Evolutionary conservation across 2,888 invertebrate genomes (phyloP).

Genomic region (Bellardia bayeri): DNA sequence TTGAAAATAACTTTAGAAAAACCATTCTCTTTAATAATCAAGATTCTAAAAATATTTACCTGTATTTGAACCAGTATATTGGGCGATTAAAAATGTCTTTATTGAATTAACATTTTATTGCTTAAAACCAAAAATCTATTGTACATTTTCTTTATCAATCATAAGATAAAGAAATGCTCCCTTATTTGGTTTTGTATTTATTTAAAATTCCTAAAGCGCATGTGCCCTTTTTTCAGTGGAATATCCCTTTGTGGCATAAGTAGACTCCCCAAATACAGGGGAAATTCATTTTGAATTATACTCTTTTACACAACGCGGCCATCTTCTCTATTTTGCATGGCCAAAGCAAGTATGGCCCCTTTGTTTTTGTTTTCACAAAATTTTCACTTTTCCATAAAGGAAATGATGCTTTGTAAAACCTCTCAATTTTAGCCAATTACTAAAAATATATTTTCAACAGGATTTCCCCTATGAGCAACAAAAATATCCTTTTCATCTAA

Average conservation of each 20-base stretch:
- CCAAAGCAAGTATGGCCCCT: slow-evolving; percentile 77
- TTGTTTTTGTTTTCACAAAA: slow-evolving; percentile 60
- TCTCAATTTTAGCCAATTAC: slow-evolving; percentile 64
- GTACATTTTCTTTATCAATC: slow-evolving; percentile 13
- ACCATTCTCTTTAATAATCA: slow-evolving; percentile 57
- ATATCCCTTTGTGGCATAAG: slow-evolving; percentile 62
- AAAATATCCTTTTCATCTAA: slow-evolving; percentile 73
- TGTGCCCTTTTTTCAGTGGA: slow-evolving; percentile 67
- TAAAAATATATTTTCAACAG: slow-evolving; percentile 66
- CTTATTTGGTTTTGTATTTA: slow-evolving; percentile 60
- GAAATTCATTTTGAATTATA: slow-evolving; percentile 50
- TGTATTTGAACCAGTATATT: slow-evolving; percentile 38
- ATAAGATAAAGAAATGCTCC: slow-evolving; percentile 34
- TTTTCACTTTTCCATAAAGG: slow-evolving; percentile 29
- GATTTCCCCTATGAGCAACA: slow-evolving; percentile 68
- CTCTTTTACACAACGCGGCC: slow-evolving; percentile 50
- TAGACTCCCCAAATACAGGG: slow-evolving; percentile 72
- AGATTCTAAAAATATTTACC: slow-evolving; percentile 32
- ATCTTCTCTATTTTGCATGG: slow-evolving; percentile 63
- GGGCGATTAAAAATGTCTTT: not conserved
- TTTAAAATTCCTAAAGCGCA: slow-evolving; percentile 58
- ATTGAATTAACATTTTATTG: slow-evolving; percentile 11
- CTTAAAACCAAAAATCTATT: slow-evolving; percentile 21
- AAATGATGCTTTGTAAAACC: slow-evolving; percentile 43
- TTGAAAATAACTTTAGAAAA: slow-evolving; percentile 71